Evolutionary conservation across 2,797 vertebrate species (phyloP).

Genomic region (Tadarida brasiliensis): DNA sequence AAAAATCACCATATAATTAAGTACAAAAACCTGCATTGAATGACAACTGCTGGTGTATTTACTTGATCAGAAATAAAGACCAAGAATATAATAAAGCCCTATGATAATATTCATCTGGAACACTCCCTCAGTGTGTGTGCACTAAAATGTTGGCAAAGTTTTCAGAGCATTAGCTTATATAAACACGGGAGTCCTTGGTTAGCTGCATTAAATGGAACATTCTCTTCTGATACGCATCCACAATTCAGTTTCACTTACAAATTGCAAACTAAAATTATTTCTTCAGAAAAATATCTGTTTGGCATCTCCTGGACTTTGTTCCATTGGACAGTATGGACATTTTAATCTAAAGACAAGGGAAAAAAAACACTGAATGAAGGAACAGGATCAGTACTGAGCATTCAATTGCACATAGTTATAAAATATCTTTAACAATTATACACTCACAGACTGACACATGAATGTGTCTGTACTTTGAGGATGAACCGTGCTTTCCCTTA

Average conservation of each 20-base stretch:
- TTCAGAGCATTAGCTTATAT: conserved; percentile 86
- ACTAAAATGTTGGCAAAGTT: conserved; percentile 86
- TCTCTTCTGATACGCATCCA: conserved; percentile 86
- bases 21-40: conserved; percentile 92
- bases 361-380: conserved; percentile 18
- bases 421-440: not conserved
- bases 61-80: conserved; percentile 90
- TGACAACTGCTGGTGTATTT: conserved; percentile 91
- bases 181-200: conserved; percentile 86
- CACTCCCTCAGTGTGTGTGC: conserved; percentile 82
- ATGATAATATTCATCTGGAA: conserved; percentile 87
- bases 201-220: conserved; percentile 86
- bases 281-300: conserved; percentile 94
- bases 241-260: conserved; percentile 87
- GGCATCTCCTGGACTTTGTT: conserved; percentile 92
- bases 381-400: not conserved
- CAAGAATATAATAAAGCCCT: conserved; percentile 90
- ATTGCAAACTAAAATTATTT: conserved; percentile 83
- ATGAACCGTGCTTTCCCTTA: not conserved
- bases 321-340: conserved; percentile 94
- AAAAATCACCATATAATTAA: conserved; percentile 89
- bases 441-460: not conserved
- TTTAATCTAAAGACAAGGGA: conserved; percentile 90
- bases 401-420: not conserved
- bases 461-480: not conserved